Evolutionary conservation across 1,140 invertebrate species (phyloP).

Genomic region (Thaumatotibia leucotreta): DNA sequence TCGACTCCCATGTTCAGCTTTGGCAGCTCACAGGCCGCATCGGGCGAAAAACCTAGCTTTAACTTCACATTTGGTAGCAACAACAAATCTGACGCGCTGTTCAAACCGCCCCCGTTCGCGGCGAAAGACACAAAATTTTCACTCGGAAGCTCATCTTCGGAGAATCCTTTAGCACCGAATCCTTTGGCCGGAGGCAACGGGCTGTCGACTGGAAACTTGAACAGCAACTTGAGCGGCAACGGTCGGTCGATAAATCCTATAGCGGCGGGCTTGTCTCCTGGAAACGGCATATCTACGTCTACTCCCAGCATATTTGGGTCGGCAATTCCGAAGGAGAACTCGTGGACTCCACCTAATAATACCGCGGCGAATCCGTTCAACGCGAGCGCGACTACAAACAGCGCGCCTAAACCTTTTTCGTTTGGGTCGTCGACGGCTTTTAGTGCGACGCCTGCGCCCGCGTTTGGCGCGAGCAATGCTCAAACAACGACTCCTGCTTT

Average conservation of each 20-base stretch:
- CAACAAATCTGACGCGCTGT: conserved; percentile 31
- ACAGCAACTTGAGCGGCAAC: conserved; percentile 7
- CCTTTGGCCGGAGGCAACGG: conserved; percentile 18
- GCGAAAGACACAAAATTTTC: conserved; percentile 33
- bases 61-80: conserved; percentile 43
- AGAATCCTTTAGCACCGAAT: conserved; percentile 22
- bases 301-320: conserved; percentile 28
- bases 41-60: conserved; percentile 44
- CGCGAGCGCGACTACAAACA: conserved; percentile 24
- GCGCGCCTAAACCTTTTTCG: conserved; percentile 31
- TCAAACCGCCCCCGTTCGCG: conserved; percentile 28
- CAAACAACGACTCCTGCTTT: conserved; percentile 11
- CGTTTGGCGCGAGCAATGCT: conserved; percentile 1
- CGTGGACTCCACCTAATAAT: conserved; percentile 31
- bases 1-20: conserved; percentile 49
- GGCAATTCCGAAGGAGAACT: conserved; percentile 35
- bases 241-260: not conserved
- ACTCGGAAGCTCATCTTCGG: conserved; percentile 20
- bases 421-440: conserved; percentile 24
- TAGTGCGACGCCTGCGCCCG: conserved; percentile 15
- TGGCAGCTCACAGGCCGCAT: conserved; percentile 19
- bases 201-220: conserved; percentile 15
- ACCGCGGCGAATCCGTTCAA: conserved; percentile 27
- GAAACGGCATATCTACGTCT: not conserved
- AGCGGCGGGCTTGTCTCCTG: not conserved